Evolutionary conservation across 2,888 invertebrate genomes (phyloP), one percentile per base, ranked within the genome.

Genomic region (Argyresthia albistria): DNA sequence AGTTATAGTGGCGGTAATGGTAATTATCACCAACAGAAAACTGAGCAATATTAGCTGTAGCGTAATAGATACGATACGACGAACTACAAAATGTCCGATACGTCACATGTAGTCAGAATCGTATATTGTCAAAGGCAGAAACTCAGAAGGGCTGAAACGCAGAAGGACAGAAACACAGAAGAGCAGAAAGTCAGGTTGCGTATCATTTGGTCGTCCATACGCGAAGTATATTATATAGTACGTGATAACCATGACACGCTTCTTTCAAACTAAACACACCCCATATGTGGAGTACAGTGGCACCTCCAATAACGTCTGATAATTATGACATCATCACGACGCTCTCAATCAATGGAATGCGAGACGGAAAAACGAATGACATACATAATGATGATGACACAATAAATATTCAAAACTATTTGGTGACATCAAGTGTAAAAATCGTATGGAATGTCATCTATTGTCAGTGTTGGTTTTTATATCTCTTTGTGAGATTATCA

Each of bases 201-300:
- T n/a, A 25, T 25, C 6, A 25, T 25, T 25, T 6, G 3, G 25
- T 6, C 25, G 25, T 25, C n/a, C 39, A 39, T 11, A 46, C 46
- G 11, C 4, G 60, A 62, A 55, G 58, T 75, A 78, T 78, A 76
- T 73, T 74, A 75, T 73, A 73, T 62, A 55, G 58, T 75, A 78
- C 79, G 76, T 73, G 75, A 75, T 73, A 73, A 71, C 84, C 84
- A 76, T 86, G 84, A 86, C 84, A 86, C 69, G 77, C 71, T 77
- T 83, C 48, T 36, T 8, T 43, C 43, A 8, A 3, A 14, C 43
- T 10, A 25, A 8, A 10, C 46, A n/a, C 3, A 53, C 35, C 46
- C 53, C 45, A 36, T 53, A 43, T 43, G 45, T 16, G 49, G 53
- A 42, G 11, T 3, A 39, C 10, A 11, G 8, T 4, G 45, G 14